A percentile compares a stretch with the other conserved stretches of the same genome.
These are phyloP conservation scores for Anolis sagrei DNA, from an alignment of 2,113 vertebrate species.

Conservation along the genomic window DNA sequence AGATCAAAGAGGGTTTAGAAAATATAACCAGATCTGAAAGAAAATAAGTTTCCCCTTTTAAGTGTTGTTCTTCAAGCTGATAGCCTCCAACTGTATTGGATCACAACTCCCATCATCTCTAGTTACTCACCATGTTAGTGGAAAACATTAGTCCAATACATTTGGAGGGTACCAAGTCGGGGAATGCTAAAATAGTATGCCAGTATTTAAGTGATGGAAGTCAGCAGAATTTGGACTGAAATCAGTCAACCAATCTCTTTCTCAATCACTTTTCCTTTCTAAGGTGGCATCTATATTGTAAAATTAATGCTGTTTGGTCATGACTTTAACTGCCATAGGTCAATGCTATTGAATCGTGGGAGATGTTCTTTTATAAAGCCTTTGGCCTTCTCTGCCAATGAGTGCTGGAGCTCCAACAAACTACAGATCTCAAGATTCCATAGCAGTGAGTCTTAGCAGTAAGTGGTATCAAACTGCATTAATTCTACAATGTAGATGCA, in stretches of 20 bases:
- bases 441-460: too few species aligned
- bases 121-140: neutral
- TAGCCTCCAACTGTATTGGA: neutral
- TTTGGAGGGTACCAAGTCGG: neutral
- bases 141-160: neutral
- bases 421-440: too few species aligned
- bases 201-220: neutral
- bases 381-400: too few species aligned
- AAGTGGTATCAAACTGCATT: too few species aligned
- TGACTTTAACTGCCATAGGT: too few species aligned
- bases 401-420: too few species aligned
- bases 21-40: slow-evolving; percentile 31
- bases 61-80: neutral
- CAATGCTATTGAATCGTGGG: too few species aligned
- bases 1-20: neutral
- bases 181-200: too few species aligned
- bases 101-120: neutral
- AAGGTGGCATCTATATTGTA: too few species aligned
- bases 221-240: neutral
- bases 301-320: too few species aligned
- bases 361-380: too few species aligned
- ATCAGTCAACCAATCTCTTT: neutral
- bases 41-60: slow-evolving; percentile 31
- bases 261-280: neutral
- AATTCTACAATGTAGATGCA: too few species aligned